phyloP scores from a whole-genome alignment of 2,797 vertebrate genomes.

The Pantherophis vulpinus region DNA sequence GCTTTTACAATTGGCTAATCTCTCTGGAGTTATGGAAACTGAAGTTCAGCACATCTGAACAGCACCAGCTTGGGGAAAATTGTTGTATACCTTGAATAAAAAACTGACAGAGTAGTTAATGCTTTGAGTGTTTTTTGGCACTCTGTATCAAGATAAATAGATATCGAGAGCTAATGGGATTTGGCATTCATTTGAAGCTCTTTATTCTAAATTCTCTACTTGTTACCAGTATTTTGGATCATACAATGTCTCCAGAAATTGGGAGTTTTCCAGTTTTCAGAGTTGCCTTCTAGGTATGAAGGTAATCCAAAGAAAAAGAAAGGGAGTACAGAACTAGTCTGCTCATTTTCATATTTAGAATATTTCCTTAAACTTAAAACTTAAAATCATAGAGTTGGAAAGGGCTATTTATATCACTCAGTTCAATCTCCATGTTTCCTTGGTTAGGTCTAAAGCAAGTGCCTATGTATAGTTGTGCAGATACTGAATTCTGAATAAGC shows the following conservation, averaged over 20 bases:
- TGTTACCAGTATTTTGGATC: not conserved
- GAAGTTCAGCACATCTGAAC: not conserved
- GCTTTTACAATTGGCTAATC: not conserved
- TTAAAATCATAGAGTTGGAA: not conserved
- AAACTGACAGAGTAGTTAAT: not conserved
- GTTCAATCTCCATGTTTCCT: not conserved
- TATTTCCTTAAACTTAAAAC: not conserved
- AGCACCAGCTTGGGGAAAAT: not conserved
- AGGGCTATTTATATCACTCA: not conserved
- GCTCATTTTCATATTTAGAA: not conserved
- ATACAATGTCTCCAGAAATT: not conserved
- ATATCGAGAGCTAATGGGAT: not conserved
- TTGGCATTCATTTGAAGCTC: not conserved
- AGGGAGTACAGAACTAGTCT: not conserved
- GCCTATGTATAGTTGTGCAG: not conserved
- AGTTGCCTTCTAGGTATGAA: not conserved
- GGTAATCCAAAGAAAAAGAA: not conserved
- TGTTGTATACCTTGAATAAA: not conserved
- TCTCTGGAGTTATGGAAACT: not conserved
- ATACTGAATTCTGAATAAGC: not conserved
- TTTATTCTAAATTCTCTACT: not conserved
- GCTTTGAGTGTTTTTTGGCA: not conserved
- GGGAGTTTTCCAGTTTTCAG: not conserved
- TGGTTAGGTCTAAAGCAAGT: not conserved
- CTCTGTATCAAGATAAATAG: not conserved